Conservation (phyloP, 2,113 vertebrate species). For the Odontesthes bonariensis region DNA sequence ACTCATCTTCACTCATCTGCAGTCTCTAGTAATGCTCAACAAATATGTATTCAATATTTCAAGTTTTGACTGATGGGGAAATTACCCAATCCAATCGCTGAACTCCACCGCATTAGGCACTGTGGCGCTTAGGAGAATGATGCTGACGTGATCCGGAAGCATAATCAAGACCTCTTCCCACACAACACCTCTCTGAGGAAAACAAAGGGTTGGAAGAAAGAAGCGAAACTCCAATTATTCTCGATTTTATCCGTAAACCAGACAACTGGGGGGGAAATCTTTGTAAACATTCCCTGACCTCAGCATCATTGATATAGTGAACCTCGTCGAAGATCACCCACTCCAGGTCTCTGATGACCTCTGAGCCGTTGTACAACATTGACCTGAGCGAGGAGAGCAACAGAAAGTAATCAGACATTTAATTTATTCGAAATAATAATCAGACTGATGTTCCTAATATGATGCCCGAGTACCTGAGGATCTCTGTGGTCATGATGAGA, state of each 20-base stretch:
- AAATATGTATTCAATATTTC: neutral
- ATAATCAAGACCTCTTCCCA: slow-evolving; percentile 96
- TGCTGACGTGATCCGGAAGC: slow-evolving; percentile 92
- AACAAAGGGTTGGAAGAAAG: neutral
- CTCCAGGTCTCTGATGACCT: slow-evolving; percentile 92
- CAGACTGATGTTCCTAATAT: neutral
- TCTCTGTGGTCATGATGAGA: slow-evolving; percentile 96
- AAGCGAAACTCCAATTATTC: neutral
- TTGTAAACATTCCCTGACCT: slow-evolving; percentile 75
- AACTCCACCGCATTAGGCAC: slow-evolving; percentile 94
- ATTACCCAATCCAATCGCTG: slow-evolving; percentile 93
- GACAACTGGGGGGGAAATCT: neutral
- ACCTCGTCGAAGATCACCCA: slow-evolving; percentile 97
- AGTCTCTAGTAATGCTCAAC: neutral
- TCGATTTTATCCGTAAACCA: neutral
- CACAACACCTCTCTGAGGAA: slow-evolving; percentile 89
- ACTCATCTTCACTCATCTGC: neutral
- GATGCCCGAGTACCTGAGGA: slow-evolving; percentile 83
- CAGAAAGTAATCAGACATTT: neutral
- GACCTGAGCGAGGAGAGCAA: slow-evolving; percentile 79
- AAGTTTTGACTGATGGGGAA: slow-evolving; percentile 7
- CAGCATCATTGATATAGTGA: slow-evolving; percentile 93
- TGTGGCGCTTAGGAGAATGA: slow-evolving; percentile 92
- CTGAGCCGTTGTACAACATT: slow-evolving; percentile 93
- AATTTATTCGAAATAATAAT: neutral